Conservation (phyloP, 2,113 vertebrate genomes). For the Hemibagrus wyckioides region DNA sequence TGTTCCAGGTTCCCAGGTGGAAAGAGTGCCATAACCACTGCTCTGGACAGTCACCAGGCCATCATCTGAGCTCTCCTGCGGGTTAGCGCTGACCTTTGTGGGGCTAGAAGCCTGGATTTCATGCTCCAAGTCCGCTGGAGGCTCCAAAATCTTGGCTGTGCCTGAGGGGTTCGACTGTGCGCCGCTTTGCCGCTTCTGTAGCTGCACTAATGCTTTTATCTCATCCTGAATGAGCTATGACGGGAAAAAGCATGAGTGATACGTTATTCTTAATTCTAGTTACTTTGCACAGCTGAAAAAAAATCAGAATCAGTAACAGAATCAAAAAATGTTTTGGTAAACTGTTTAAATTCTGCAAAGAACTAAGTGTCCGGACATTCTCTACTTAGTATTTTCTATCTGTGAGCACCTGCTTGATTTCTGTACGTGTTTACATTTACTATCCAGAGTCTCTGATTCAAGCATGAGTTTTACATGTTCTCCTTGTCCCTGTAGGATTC, state of each 20-base stretch:
- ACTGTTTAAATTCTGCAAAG: neutral
- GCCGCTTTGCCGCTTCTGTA: conserved; percentile 73
- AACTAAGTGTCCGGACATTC: neutral
- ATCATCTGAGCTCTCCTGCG: conserved; percentile 60
- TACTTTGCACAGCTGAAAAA: neutral
- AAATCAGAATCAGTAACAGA: too few relatives aligned
- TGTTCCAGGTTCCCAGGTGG: conserved; percentile 68
- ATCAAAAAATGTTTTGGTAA: neutral
- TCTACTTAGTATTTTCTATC: neutral
- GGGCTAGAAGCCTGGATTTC: conserved; percentile 43
- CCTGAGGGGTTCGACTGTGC: conserved; percentile 55
- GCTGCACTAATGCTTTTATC: conserved; percentile 85
- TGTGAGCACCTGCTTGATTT: neutral
- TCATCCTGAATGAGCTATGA: conserved; percentile 91
- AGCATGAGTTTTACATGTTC: neutral
- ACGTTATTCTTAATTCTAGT: neutral
- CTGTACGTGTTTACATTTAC: neutral
- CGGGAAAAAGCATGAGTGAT: neutral
- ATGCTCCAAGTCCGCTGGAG: conserved; percentile 45
- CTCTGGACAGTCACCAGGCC: conserved; percentile 72
- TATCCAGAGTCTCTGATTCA: neutral
- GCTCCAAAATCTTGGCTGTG: conserved; percentile 59
- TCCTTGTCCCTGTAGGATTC: neutral
- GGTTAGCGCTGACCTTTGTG: conserved; percentile 64
- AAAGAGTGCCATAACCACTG: conserved; percentile 85